Base-by-base conservation (phyloP, 2,888 invertebrate species). In the Caenorhabditis wallacei region DNA sequence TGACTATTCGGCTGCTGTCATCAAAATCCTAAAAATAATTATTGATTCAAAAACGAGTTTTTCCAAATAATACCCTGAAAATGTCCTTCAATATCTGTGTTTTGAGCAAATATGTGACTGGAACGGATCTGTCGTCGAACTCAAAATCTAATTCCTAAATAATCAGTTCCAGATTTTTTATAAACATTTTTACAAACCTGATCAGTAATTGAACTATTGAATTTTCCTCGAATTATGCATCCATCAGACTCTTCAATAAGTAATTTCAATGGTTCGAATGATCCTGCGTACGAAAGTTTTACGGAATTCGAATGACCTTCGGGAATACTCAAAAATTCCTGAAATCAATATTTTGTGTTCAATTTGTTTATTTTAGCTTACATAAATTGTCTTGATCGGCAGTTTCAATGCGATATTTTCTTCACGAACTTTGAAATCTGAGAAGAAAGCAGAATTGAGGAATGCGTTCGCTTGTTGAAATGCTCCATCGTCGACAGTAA, bases 391-490 rank as follows among this genome's bases (percentile, higher is more conserved):
- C 48, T 81, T 70, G 20, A 85, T 22, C 1, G 83, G 82, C 0
- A 84, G 8, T 53, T 79, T 70, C 40, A 85, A 46, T 16, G 37
- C 43, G 18, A 84, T 57, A 22, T 43, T 54, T 2, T 84, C 76
- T 22, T 83, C 83, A 48, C 68, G n/a, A n/a, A 81, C 57, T 10
- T 53, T 54, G 61, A 76, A 85, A 20, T 35, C 53, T 7, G 79
- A 78, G 69, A 85, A 85, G 13, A 84, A 71, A 5, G 81, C 16
- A 0, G 81, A 40, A 30, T 81, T 76, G 1, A 85, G 56, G 54
- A 80, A 85, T 5, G 69, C 80, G 16, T 59, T 82, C 0, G 85
- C 85, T 68, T 84, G 85, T 51, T 85, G 81, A 64, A 69, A 85
- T 13, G 54, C 56, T 37, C 66, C 70, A 46, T 85, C 85, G 35